These are phyloP conservation scores for Drosophila lutescens DNA, from an alignment of 2,888 invertebrate species.

Conservation along the genomic window DNA sequence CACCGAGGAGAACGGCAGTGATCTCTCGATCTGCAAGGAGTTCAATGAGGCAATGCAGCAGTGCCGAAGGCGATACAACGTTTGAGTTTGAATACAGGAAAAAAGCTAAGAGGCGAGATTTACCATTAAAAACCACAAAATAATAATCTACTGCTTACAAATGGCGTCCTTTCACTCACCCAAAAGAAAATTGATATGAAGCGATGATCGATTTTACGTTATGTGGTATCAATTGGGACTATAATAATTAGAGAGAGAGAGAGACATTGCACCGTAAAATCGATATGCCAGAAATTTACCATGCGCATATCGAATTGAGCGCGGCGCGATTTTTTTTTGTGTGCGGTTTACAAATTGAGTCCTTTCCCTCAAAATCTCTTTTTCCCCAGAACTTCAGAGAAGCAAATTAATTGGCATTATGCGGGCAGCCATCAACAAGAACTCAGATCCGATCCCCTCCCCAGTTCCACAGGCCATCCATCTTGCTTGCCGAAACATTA, in stretches of 20 bases:
- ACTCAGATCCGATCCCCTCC: constrained; percentile 20
- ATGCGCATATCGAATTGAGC: too few species aligned
- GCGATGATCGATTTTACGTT: too few species aligned
- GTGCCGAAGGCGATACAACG: constrained; percentile 64
- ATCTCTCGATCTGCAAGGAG: constrained; percentile 54
- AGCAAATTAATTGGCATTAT: constrained; percentile 43
- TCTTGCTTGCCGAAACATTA: constrained; percentile 55
- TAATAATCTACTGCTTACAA: neutral
- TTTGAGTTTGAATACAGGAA: constrained; percentile 27
- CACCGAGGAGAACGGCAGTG: constrained; percentile 60
- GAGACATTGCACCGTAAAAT: too few species aligned
- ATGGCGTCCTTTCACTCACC: too few species aligned
- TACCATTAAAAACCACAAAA: neutral
- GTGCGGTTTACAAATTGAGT: neutral
- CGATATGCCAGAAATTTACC: too few species aligned
- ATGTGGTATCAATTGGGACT: too few species aligned
- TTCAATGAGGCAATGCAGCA: constrained; percentile 66
- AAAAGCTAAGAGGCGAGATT: neutral
- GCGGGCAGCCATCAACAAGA: constrained; percentile 38
- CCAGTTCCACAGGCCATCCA: constrained; percentile 53
- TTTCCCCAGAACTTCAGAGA: neutral
- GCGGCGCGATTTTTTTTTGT: neutral
- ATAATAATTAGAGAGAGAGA: too few species aligned
- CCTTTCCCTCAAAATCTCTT: neutral
- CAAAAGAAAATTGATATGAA: too few species aligned